A percentile compares a stretch with the other conserved stretches of the same genome.
Evolutionary conservation across 2,797 vertebrate species (phyloP).

Genomic region (Furcifer pardalis): DNA sequence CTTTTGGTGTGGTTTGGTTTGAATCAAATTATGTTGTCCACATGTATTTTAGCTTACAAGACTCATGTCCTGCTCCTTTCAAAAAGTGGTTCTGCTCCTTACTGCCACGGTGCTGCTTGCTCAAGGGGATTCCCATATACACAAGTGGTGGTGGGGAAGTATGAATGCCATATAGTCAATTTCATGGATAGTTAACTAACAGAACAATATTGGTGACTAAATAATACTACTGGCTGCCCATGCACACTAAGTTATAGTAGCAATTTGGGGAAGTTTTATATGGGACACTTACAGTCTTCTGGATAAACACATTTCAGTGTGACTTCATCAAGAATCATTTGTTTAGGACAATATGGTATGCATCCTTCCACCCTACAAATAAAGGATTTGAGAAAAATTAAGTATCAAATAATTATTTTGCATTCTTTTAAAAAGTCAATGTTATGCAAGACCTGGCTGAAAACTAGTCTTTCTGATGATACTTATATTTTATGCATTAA

Average conservation of each 20-base stretch:
- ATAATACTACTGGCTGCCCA: not conserved
- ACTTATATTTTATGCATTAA: not conserved
- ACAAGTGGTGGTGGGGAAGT: too few relatives aligned
- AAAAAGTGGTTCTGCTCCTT: too few relatives aligned
- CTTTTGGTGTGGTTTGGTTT: too few relatives aligned
- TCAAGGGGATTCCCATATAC: too few relatives aligned
- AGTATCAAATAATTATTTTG: slow-evolving; percentile 37
- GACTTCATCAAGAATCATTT: slow-evolving; percentile 95
- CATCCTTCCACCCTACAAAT: slow-evolving; percentile 92
- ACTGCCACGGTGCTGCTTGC: too few relatives aligned
- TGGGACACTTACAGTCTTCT: slow-evolving; percentile 90
- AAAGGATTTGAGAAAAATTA: slow-evolving; percentile 26
- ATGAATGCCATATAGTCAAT: too few relatives aligned
- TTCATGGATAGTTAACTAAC: too few relatives aligned
- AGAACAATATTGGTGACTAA: too few relatives aligned
- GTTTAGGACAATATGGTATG: slow-evolving; percentile 92
- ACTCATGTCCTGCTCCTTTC: too few relatives aligned
- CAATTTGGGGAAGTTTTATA: slow-evolving; percentile 20
- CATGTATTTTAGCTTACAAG: too few relatives aligned
- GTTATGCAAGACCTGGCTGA: not conserved
- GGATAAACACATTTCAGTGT: slow-evolving; percentile 94
- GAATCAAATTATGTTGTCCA: too few relatives aligned
- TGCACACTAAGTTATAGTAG: not conserved
- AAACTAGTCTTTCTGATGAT: not conserved
- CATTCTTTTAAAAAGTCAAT: slow-evolving; percentile 2